These are phyloP conservation scores for Rhadina sibilatrix DNA, from an alignment of 2,113 vertebrate genomes.

Conservation along the genomic window DNA sequence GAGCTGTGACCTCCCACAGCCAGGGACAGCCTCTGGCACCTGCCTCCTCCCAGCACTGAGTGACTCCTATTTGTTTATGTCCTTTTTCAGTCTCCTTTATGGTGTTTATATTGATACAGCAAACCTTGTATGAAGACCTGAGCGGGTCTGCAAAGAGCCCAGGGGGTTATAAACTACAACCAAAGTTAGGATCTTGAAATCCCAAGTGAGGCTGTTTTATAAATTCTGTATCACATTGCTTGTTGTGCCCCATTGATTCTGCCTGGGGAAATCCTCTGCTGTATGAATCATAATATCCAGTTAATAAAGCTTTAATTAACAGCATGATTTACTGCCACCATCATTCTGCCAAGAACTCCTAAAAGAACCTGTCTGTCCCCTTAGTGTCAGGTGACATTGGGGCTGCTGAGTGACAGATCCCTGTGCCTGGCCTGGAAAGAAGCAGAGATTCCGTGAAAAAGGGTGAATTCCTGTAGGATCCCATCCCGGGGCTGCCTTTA, in stretches of 20 bases:
- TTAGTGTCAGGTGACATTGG: neutral
- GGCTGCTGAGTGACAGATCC: neutral
- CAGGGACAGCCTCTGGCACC: neutral
- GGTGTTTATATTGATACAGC: neutral
- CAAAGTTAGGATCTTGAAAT: neutral
- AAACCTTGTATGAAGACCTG: neutral
- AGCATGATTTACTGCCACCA: neutral
- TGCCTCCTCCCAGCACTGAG: neutral
- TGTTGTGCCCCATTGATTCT: neutral
- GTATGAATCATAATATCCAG: neutral
- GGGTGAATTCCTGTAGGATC: neutral
- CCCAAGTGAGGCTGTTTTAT: neutral
- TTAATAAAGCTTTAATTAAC: neutral
- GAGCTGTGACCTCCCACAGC: neutral
- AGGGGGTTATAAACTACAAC: neutral
- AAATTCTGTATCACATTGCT: neutral
- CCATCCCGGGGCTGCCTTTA: neutral
- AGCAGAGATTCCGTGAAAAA: neutral
- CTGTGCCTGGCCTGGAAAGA: neutral
- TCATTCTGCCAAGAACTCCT: neutral
- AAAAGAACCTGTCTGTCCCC: neutral
- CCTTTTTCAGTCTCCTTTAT: neutral
- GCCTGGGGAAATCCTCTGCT: neutral
- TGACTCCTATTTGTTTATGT: neutral
- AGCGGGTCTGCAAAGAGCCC: neutral